Percentiles rank a stretch among this genome's conserved stretches.
phyloP scores from a whole-genome alignment of 2,797 vertebrate species.

The Falco biarmicus region DNA sequence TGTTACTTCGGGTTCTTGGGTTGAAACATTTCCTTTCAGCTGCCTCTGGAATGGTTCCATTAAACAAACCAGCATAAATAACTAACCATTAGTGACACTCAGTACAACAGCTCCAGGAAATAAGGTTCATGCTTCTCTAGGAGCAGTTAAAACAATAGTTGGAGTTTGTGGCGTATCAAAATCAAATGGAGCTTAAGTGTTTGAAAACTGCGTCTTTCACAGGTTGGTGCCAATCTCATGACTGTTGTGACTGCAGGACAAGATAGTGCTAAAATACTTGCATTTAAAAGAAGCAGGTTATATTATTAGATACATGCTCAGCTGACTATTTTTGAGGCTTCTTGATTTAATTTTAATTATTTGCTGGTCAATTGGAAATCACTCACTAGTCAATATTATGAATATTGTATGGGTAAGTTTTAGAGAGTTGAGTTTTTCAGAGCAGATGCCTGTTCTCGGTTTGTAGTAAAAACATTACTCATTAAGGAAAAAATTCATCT shows the following conservation, averaged over 20 bases:
- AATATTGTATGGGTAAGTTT: background rate
- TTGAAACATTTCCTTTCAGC: background rate
- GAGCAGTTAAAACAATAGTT: background rate
- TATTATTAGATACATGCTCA: background rate
- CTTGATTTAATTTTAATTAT: background rate
- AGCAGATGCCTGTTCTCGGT: background rate
- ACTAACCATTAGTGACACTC: background rate
- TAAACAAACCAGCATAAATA: background rate
- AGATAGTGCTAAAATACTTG: background rate
- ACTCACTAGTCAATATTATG: background rate
- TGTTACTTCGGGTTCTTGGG: background rate
- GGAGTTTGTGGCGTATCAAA: background rate
- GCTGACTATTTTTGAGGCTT: background rate
- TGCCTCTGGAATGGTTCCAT: background rate
- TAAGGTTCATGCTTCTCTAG: background rate
- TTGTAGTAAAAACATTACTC: background rate
- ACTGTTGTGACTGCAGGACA: background rate
- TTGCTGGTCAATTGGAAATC: background rate
- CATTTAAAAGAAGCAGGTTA: background rate
- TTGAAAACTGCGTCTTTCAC: background rate
- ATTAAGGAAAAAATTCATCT: background rate
- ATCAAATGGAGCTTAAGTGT: background rate
- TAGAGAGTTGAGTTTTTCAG: background rate
- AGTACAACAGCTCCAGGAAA: background rate
- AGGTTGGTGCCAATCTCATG: background rate